These are phyloP conservation scores for Linepithema humile DNA, from an alignment of 1,140 invertebrate species.

Conservation along the genomic window DNA sequence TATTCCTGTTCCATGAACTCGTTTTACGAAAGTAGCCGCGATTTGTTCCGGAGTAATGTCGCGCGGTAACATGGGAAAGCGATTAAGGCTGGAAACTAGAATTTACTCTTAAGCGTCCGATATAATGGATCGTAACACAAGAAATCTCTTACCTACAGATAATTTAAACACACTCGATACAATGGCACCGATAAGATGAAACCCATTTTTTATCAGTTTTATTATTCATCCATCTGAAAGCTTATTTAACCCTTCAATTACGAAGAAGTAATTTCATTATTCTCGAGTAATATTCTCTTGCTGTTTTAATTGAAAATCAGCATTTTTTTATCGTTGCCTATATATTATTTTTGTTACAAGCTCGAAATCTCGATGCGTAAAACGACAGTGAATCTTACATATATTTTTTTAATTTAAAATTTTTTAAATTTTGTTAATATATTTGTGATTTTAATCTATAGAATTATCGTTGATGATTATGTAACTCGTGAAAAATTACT, in stretches of 20 bases:
- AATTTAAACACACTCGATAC: conserved; percentile 24
- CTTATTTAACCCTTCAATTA: background rate
- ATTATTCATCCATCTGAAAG: background rate
- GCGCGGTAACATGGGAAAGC: conserved; percentile 43
- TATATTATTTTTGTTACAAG: background rate
- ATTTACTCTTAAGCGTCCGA: conserved; percentile 36
- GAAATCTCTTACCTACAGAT: conserved; percentile 32
- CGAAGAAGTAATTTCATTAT: background rate
- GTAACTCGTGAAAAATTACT: background rate
- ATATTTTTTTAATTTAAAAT: background rate
- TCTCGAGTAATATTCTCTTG: background rate
- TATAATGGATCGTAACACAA: conserved; percentile 46
- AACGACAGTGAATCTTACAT: background rate
- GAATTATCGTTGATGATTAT: no score
- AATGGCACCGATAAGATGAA: background rate
- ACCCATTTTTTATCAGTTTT: background rate
- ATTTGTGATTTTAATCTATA: no score
- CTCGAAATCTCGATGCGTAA: background rate
- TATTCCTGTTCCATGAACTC: conserved; percentile 45
- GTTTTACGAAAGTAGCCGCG: conserved; percentile 39
- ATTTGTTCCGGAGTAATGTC: conserved; percentile 51
- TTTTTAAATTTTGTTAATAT: no score
- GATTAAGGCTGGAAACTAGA: conserved; percentile 41
- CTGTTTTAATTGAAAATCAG: background rate
- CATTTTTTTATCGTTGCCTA: background rate